Conservation (phyloP, 2,888 invertebrate species). For the Tiliacea citrago region DNA sequence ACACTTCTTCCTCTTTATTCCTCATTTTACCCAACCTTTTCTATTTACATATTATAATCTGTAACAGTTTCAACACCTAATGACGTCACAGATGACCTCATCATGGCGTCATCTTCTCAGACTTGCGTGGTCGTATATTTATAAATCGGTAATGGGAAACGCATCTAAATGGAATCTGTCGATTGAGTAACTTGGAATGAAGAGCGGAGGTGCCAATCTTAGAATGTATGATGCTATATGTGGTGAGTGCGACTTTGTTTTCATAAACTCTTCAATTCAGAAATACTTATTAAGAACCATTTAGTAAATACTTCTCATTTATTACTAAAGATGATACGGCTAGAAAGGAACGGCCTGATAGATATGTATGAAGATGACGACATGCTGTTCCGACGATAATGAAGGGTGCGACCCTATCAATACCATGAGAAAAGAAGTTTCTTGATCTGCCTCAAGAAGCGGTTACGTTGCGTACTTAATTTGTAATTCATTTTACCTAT, state of each 20-base stretch:
- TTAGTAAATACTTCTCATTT: background rate
- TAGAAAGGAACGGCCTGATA: too few species aligned
- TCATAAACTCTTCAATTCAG: too few species aligned
- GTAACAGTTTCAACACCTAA: background rate
- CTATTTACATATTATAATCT: conserved; percentile 8
- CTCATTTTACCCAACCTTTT: background rate
- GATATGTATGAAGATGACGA: too few species aligned
- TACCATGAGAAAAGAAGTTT: too few species aligned
- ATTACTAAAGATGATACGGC: background rate
- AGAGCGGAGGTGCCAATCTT: conserved; percentile 10
- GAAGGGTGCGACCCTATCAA: too few species aligned
- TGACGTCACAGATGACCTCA: conserved; percentile 43
- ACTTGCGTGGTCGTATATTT: conserved; percentile 31
- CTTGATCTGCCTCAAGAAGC: too few species aligned
- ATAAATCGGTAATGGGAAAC: conserved; percentile 13
- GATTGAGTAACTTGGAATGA: conserved; percentile 29
- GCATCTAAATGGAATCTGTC: conserved; percentile 32
- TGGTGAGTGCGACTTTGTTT: background rate
- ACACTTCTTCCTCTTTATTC: background rate
- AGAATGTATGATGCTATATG: conserved; percentile 3
- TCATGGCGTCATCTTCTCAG: conserved; percentile 30
- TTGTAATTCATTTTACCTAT: too few species aligned
- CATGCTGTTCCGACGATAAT: too few species aligned
- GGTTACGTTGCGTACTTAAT: too few species aligned
- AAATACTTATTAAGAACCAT: too few species aligned